Evolutionary conservation across 2,888 invertebrate species (phyloP).

Genomic region (Perithous albicinctus): DNA sequence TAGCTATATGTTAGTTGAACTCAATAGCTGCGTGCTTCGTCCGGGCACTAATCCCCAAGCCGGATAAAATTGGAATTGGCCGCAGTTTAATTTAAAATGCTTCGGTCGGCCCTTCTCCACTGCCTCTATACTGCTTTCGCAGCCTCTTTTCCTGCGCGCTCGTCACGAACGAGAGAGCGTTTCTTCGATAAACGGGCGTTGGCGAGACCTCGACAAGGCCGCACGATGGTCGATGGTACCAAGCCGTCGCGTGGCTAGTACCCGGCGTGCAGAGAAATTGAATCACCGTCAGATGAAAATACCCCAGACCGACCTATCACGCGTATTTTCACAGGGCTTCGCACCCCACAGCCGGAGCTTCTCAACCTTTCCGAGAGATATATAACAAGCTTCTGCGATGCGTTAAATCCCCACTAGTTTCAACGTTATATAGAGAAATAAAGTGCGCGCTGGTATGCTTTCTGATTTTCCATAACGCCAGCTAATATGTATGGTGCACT

Average conservation of each 20-base stretch:
- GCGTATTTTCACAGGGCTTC: slow-evolving; percentile 34
- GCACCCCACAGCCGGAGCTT: slow-evolving; percentile 2
- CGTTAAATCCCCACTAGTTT: slow-evolving; percentile 1
- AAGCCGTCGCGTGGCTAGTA: background rate
- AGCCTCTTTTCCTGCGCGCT: slow-evolving; percentile 32
- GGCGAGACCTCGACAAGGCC: slow-evolving; percentile 44
- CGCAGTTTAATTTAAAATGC: slow-evolving; percentile 75
- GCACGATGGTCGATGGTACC: slow-evolving; percentile 4
- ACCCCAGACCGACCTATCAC: slow-evolving; percentile 13
- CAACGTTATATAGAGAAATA: background rate
- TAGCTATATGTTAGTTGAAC: slow-evolving; percentile 31
- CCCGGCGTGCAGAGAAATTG: slow-evolving; percentile 56
- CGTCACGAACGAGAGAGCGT: slow-evolving; percentile 59
- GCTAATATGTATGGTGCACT: background rate
- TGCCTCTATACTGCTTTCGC: slow-evolving; percentile 31
- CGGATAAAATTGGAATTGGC: slow-evolving; percentile 76
- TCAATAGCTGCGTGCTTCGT: slow-evolving; percentile 32
- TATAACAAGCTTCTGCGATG: background rate
- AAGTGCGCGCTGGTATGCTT: background rate
- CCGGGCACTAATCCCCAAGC: slow-evolving; percentile 57
- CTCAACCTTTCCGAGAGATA: background rate
- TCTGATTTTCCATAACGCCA: background rate
- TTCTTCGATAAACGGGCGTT: slow-evolving; percentile 59
- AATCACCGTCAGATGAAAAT: slow-evolving; percentile 49
- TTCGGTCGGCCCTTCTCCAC: slow-evolving; percentile 62